Conservation (phyloP, 1,140 invertebrate species). For the Temnothorax nylanderi region DNA sequence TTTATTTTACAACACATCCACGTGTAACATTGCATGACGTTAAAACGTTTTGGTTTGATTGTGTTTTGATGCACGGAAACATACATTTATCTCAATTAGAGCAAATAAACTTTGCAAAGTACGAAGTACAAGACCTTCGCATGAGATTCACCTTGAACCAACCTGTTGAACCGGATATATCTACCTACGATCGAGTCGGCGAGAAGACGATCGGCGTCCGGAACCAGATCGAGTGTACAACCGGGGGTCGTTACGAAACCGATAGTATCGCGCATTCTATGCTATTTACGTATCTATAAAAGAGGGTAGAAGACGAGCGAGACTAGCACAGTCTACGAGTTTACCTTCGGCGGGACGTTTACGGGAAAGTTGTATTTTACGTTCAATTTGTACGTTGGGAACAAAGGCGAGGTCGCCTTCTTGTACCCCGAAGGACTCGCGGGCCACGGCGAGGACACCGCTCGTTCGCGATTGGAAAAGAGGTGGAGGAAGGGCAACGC, state of each 20-base stretch:
- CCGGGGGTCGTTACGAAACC: constrained; percentile 50
- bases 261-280: constrained; percentile 5
- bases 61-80: no score
- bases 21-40: no score
- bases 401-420: neutral
- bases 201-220: neutral
- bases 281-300: constrained; percentile 53
- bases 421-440: constrained; percentile 39
- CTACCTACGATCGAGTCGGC: neutral
- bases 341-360: neutral
- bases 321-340: neutral
- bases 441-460: neutral
- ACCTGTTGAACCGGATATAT: neutral
- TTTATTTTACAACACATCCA: neutral
- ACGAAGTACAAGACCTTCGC: neutral
- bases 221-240: neutral
- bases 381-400: neutral
- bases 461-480: constrained; percentile 20
- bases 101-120: neutral
- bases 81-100: neutral
- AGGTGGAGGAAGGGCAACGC: constrained; percentile 67
- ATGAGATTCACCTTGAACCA: neutral
- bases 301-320: constrained; percentile 17
- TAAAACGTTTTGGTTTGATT: no score
- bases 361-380: neutral